Percentiles rank a stretch among this genome's conserved stretches.
Conservation (phyloP, 2,113 vertebrate genomes). For the Paracanthobrama guichenoti region DNA sequence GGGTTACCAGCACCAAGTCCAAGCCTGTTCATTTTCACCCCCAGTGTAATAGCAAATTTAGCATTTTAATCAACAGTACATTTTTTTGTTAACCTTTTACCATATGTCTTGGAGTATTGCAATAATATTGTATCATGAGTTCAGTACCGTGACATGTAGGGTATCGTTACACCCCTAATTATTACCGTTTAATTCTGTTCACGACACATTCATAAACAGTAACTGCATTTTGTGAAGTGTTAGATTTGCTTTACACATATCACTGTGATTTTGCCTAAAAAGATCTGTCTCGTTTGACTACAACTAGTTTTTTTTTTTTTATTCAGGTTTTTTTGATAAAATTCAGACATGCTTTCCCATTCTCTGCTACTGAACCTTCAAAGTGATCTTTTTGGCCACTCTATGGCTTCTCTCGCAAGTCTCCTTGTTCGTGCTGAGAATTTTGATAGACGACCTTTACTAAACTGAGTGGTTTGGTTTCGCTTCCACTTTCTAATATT, state of each 20-base stretch:
- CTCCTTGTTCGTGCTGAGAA: slow-evolving; percentile 18
- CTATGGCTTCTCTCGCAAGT: neutral
- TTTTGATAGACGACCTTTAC: slow-evolving; percentile 34
- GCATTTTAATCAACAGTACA: too few relatives aligned
- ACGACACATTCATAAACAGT: neutral
- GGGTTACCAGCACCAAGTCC: too few relatives aligned
- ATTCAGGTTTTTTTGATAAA: neutral
- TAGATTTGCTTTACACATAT: neutral
- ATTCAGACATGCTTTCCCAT: neutral
- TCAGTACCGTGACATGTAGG: too few relatives aligned
- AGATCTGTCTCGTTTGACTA: neutral
- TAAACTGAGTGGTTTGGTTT: slow-evolving; percentile 5
- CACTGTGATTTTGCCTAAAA: slow-evolving; percentile 1
- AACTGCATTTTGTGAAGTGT: neutral
- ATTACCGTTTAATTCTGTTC: neutral
- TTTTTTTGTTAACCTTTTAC: too few relatives aligned
- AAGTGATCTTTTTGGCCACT: neutral
- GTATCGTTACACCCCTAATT: too few relatives aligned
- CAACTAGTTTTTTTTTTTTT: neutral
- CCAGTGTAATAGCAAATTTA: too few relatives aligned
- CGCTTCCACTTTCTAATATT: slow-evolving; percentile 19
- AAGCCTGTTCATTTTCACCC: too few relatives aligned
- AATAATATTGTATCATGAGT: too few relatives aligned
- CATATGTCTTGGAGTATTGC: too few relatives aligned
- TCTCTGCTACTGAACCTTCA: neutral